A percentile compares a stretch with the other conserved stretches of the same genome.
Conservation (phyloP, 2,888 invertebrate species). For the Rhorus exstirpatorius region DNA sequence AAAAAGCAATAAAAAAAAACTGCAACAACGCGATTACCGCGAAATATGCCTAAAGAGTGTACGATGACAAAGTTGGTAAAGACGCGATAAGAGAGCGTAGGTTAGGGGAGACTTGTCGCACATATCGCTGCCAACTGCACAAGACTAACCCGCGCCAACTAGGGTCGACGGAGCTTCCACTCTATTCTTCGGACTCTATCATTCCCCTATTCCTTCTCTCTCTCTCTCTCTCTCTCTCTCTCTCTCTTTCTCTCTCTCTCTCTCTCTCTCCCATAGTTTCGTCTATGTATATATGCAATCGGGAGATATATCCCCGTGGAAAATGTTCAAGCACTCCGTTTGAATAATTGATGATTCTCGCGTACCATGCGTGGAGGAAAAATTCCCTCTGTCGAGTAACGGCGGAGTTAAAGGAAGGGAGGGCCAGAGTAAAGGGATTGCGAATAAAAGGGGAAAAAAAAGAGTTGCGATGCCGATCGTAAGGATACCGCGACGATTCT, state of each 20-base stretch:
- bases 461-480: conserved; percentile 64
- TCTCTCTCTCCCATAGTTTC: not conserved
- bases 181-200: conserved; percentile 12
- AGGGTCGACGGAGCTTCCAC: conserved; percentile 50
- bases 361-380: conserved; percentile 32
- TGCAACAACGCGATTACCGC: not conserved
- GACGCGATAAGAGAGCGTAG: conserved; percentile 26
- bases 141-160: conserved; percentile 67
- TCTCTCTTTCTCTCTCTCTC: conserved; percentile 23
- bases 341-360: conserved; percentile 67
- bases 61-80: conserved; percentile 41
- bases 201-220: conserved; percentile 6
- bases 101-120: conserved; percentile 46
- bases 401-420: conserved; percentile 72
- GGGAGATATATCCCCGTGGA: conserved; percentile 55
- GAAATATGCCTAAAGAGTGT: conserved; percentile 1
- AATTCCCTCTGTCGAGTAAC: conserved; percentile 39
- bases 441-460: conserved; percentile 74
- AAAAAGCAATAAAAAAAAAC: not conserved
- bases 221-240: not conserved
- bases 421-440: conserved; percentile 68
- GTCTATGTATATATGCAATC: conserved; percentile 49
- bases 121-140: conserved; percentile 35
- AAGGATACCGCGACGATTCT: conserved; percentile 37
- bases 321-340: conserved; percentile 66